These are phyloP conservation scores for Drosophila fulvimacula DNA, from an alignment of 2,888 invertebrate species.

Conservation along the genomic window DNA sequence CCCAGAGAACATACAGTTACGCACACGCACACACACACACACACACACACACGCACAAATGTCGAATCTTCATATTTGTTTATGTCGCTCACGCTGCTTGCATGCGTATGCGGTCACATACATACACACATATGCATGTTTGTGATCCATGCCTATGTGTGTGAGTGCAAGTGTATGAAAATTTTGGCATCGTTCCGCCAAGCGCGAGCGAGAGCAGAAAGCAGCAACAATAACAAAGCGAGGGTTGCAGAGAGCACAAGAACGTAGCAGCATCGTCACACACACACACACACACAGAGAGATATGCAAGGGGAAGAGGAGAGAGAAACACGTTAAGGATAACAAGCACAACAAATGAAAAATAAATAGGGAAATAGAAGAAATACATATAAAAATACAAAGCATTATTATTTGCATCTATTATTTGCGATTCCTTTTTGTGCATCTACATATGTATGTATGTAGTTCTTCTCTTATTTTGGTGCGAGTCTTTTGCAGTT, in stretches of 20 bases:
- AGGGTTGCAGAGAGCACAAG: constrained; percentile 36
- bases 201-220: constrained; percentile 5
- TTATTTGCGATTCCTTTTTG: constrained; percentile 7
- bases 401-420: constrained; percentile 21
- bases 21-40: neutral
- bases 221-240: constrained; percentile 29
- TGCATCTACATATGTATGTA: no score
- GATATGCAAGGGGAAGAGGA: neutral
- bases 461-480: neutral
- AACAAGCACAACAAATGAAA: constrained; percentile 52
- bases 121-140: neutral
- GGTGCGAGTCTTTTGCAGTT: neutral
- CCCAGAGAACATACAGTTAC: constrained; percentile 1
- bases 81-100: constrained; percentile 19
- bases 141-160: neutral
- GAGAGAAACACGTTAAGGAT: constrained; percentile 38
- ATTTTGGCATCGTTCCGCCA: constrained; percentile 21
- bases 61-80: constrained; percentile 24
- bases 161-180: constrained; percentile 23
- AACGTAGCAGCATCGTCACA: constrained; percentile 9
- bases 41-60: neutral
- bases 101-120: constrained; percentile 1
- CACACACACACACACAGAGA: neutral
- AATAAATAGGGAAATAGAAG: constrained; percentile 13
- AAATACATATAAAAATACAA: constrained; percentile 1